These are phyloP conservation scores for Esox masquinongy DNA, from an alignment of 2,797 vertebrate species.

Conservation along the genomic window DNA sequence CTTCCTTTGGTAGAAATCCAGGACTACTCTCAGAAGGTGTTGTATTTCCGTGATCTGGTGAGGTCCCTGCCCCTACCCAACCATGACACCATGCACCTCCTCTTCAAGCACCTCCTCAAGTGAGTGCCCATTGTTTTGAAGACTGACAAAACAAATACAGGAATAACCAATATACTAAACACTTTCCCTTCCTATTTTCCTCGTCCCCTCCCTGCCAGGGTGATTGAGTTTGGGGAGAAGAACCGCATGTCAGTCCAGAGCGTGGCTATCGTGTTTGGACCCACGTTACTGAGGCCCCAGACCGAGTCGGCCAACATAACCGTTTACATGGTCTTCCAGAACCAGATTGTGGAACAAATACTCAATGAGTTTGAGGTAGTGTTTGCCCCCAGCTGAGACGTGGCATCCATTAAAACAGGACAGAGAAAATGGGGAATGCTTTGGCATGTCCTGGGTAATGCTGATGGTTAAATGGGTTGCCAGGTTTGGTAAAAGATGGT, in stretches of 20 bases:
- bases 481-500: neutral
- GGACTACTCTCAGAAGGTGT: constrained; percentile 71
- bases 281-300: constrained; percentile 87
- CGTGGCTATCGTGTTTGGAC: constrained; percentile 91
- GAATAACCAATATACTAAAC: neutral
- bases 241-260: constrained; percentile 94
- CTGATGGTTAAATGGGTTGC: neutral
- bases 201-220: constrained; percentile 68
- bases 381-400: constrained; percentile 69
- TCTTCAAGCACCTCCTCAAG: constrained; percentile 89
- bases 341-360: constrained; percentile 92
- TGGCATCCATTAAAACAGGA: neutral
- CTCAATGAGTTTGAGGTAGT: constrained; percentile 80
- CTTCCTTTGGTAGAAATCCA: constrained; percentile 73
- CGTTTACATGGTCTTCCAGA: constrained; percentile 94
- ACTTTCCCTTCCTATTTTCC: neutral
- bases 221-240: constrained; percentile 78
- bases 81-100: constrained; percentile 85
- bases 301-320: constrained; percentile 85
- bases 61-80: constrained; percentile 80
- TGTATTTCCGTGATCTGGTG: constrained; percentile 83
- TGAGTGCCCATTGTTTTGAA: constrained; percentile 57
- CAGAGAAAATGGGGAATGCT: neutral
- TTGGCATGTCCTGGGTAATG: neutral
- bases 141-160: neutral